Base-by-base conservation (phyloP, 2,888 invertebrate genomes). In the Euplagia quadripunctaria region DNA sequence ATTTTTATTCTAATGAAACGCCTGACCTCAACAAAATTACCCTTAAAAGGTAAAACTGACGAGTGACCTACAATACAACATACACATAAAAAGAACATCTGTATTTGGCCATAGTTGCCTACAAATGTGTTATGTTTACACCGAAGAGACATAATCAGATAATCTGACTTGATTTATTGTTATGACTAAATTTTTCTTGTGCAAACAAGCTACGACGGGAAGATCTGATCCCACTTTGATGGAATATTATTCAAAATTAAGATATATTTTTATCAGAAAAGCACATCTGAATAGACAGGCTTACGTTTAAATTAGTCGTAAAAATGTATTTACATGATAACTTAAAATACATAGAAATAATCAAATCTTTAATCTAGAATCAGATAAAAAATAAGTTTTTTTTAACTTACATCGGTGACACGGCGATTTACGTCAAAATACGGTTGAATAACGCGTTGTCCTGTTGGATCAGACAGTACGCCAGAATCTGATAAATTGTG, bases 371-470 rank as follows among this genome's bases (percentile, higher is more conserved):
- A 66, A 64, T 68, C 64, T 64, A 77, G 71, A 55, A 81, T 82
- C 82, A 82, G 83, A 82, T 84, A 80, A 78, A 74, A 31, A 61
- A 41, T 20, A 14, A 41, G 73, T 68, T 81, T 82, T 80, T 77
- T 75, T 74, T 77, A 68, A 79, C 78, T 84, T 79, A 83, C 79
- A 82, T 84, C 78, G 31, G 69, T 79, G 80, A 79, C 84, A 80
- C 82, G 85, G 82, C 77, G 78, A 79, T 84, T 78, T 78, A 77
- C 78, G 82, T 80, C 84, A 81, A 82, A 79, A 77, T 81, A 84
- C 70, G 70, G 73, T 77, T 74, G 78, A 75, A 78, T 78, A 78
- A 84, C 78, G 68, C 81, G 75, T 76, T 64, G 75, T 83, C 76
- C 72, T 71, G 76, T 78, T 84, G 74, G 69, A 79, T 74, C 75